phyloP scores from a whole-genome alignment of 2,888 invertebrate species.

The Melinopterus prodromus region DNA sequence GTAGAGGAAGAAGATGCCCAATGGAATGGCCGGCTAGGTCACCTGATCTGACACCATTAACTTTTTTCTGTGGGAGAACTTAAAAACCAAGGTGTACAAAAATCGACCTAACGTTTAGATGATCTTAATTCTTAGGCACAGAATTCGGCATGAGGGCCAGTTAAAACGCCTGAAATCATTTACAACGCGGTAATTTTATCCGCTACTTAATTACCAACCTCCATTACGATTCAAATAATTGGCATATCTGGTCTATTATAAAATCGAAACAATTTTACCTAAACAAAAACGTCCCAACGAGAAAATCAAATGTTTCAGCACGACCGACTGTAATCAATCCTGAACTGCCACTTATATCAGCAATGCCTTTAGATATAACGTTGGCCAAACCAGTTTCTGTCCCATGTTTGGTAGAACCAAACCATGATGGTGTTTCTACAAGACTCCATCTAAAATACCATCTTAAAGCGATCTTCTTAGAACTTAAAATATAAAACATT shows the following conservation, averaged over 20 bases:
- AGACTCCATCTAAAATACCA: constrained; percentile 24
- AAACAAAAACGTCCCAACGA: constrained; percentile 32
- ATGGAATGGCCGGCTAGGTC: no score
- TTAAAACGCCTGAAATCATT: no score
- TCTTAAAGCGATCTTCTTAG: not conserved
- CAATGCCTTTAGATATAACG: constrained; percentile 26
- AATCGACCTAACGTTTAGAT: no score
- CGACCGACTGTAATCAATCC: constrained; percentile 31
- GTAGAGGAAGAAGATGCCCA: no score
- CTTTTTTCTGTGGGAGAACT: no score
- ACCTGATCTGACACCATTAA: no score
- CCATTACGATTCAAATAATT: not conserved
- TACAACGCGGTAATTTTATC: no score
- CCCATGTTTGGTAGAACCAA: constrained; percentile 30
- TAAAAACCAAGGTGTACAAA: no score
- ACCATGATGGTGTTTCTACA: constrained; percentile 32
- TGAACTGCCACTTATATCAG: constrained; percentile 29
- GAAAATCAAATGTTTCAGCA: constrained; percentile 32
- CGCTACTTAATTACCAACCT: no score
- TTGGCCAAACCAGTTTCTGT: constrained; percentile 32
- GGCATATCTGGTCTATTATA: not conserved
- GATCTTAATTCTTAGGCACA: no score
- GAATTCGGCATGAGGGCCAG: no score
- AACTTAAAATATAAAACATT: constrained; percentile 26
- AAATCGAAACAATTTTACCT: constrained; percentile 13